Conservation (phyloP, 23 tunicate species). For the Aplidium turbinatum region DNA sequence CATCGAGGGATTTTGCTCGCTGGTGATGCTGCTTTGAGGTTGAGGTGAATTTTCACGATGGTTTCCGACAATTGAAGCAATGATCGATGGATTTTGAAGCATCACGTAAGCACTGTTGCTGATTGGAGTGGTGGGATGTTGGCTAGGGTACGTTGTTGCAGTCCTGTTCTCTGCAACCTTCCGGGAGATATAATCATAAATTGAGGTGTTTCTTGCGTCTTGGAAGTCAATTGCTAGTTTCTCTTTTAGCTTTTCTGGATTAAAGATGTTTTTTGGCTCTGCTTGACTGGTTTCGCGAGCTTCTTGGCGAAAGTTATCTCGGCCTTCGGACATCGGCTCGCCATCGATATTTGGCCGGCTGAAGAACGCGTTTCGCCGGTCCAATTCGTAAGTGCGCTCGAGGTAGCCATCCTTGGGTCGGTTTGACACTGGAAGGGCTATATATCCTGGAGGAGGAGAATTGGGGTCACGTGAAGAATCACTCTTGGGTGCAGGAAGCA, state of each 20-base stretch:
- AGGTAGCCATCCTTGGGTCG: not conserved
- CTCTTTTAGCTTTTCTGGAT: too few relatives aligned
- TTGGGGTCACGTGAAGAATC: not conserved
- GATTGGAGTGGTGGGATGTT: not conserved
- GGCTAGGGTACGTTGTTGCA: not conserved
- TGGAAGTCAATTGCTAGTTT: not conserved
- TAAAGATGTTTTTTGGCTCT: too few relatives aligned
- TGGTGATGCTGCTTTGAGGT: not conserved
- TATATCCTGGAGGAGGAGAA: constrained; percentile 61
- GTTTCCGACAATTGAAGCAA: constrained; percentile 13
- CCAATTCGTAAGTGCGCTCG: not conserved
- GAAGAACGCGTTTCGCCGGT: too few relatives aligned
- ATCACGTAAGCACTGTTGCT: constrained; percentile 1
- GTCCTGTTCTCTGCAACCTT: not conserved
- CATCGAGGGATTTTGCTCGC: not conserved
- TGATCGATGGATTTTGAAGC: not conserved
- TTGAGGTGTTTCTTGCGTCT: constrained; percentile 1
- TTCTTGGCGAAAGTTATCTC: too few relatives aligned
- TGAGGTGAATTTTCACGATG: not conserved
- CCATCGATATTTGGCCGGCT: too few relatives aligned
- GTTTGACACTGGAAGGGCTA: constrained; percentile 28
- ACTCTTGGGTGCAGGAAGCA: not conserved
- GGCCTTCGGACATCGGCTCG: too few relatives aligned
- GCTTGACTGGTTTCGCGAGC: too few relatives aligned
- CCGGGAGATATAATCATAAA: not conserved